Percentiles rank a stretch among this genome's conserved stretches.
Conservation (phyloP, 2,797 vertebrate species). For the Natrix natrix region DNA sequence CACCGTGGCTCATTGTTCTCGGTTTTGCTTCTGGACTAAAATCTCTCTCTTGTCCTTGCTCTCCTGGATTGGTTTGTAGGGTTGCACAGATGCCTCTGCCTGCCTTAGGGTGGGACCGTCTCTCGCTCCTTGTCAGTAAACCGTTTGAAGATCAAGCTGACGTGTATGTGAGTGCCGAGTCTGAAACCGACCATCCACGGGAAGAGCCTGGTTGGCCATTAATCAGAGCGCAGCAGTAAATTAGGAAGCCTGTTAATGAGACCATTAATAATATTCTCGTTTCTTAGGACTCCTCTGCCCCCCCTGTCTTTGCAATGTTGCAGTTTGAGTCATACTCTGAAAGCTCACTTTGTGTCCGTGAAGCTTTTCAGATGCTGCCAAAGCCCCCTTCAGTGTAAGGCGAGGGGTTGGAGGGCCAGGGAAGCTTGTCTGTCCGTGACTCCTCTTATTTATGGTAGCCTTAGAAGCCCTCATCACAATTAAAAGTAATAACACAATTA, state of each 20-base stretch:
- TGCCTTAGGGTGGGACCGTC: neutral
- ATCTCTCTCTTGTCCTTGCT: neutral
- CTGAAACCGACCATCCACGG: neutral
- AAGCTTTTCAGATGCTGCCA: neutral
- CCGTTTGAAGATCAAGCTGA: neutral
- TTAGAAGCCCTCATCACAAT: slow-evolving; percentile 47
- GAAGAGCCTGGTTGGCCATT: neutral
- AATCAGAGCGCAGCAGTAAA: neutral
- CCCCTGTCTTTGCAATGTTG: neutral
- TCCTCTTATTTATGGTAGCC: slow-evolving; percentile 54
- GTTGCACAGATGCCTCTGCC: neutral
- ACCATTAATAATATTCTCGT: neutral
- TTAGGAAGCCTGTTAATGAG: neutral
- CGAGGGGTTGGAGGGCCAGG: slow-evolving; percentile 6
- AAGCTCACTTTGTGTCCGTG: neutral
- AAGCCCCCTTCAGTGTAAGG: slow-evolving; percentile 25
- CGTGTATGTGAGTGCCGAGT: neutral
- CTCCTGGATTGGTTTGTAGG: neutral
- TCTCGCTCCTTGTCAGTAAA: neutral
- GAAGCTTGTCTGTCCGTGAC: slow-evolving; percentile 46
- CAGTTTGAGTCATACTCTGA: neutral
- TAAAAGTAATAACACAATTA: slow-evolving; percentile 63
- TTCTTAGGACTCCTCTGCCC: neutral
- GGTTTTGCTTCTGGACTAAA: neutral
- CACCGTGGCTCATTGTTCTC: neutral